Conservation (phyloP, 2,797 vertebrate species). For the Melopsittacus undulatus region DNA sequence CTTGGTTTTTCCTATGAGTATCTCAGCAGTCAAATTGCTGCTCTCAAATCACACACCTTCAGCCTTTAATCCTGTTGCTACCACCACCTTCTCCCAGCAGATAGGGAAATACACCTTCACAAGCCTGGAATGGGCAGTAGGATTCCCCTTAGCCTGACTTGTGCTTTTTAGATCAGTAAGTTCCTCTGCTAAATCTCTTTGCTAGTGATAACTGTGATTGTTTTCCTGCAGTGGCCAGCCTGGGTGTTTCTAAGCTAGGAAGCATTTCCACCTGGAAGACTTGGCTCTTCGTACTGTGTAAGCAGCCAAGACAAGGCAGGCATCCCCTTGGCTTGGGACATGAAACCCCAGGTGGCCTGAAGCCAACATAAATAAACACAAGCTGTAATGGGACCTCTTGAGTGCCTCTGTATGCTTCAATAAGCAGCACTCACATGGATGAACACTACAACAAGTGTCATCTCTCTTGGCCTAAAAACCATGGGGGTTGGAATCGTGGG, state of each 20-base stretch:
- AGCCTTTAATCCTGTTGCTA: not conserved
- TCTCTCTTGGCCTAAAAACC: not conserved
- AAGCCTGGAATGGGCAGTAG: not conserved
- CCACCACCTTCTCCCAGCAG: not conserved
- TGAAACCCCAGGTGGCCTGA: not conserved
- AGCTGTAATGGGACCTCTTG: not conserved
- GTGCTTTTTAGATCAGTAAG: not conserved
- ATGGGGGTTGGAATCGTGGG: not conserved
- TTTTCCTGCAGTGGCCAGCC: not conserved
- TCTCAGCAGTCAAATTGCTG: not conserved
- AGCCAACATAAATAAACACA: not conserved
- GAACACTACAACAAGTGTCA: not conserved
- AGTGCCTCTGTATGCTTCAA: not conserved
- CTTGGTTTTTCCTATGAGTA: not conserved
- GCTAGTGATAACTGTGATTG: not conserved
- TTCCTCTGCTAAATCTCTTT: not conserved
- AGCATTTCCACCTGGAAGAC: not conserved
- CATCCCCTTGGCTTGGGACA: not conserved
- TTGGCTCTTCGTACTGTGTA: not conserved
- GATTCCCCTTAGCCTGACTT: not conserved
- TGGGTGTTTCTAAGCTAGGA: not conserved
- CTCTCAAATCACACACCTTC: not conserved
- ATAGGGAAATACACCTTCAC: rapidly evolving
- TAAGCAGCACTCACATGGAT: not conserved
- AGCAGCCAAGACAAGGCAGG: not conserved